Base-by-base conservation (phyloP, 2,888 invertebrate genomes). In the Eupithecia insigniata region DNA sequence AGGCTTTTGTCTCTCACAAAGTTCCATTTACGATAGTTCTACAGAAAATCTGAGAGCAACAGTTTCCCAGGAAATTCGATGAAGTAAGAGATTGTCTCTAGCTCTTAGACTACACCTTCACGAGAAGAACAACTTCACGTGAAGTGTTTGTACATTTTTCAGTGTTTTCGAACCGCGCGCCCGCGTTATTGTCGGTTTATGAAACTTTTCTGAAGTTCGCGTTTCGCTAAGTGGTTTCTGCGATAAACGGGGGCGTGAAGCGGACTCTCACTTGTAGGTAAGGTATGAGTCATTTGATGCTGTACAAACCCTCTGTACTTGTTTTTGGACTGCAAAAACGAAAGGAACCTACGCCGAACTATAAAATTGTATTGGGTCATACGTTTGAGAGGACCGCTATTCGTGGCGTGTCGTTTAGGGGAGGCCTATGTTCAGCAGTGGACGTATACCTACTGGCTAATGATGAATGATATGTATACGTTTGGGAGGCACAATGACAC, bases 121-220 rank as follows among this genome's bases (percentile, higher is more conserved):
- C 85, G 81, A 78, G 74, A 71, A 76, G 81, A 82, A 83, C 78
- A 82, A 81, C 83, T 81, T 83, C 76, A 75, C 76, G 81, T 82
- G 79, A 79, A 86, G 87, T 86, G 85, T 87, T 88, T 87, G 89
- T 88, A 85, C 87, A 89, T 89, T 88, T 88, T 87, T 85, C 70
- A 75, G 66, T 67, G 69, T 71, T 74, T 70, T 14, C 58, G 71
- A 74, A 72, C 72, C 67, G 74, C 67, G 34, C 34, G 74, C 60
- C 60, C 68, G 70, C 69, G 67, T 69, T 74, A 73, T 74, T 74
- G 76, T 74, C 32, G 68, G 66, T 67, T 69, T 70, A n/a, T 30
- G 69, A 71, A 74, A 71, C 60, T 75, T 77, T 75, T 68, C 71
- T 67, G 43, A 62, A 66, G 66, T 71, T 71, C 72, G 69, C 66